Base-by-base conservation (phyloP, 2,888 invertebrate species). In the Eupeodes latifasciatus region DNA sequence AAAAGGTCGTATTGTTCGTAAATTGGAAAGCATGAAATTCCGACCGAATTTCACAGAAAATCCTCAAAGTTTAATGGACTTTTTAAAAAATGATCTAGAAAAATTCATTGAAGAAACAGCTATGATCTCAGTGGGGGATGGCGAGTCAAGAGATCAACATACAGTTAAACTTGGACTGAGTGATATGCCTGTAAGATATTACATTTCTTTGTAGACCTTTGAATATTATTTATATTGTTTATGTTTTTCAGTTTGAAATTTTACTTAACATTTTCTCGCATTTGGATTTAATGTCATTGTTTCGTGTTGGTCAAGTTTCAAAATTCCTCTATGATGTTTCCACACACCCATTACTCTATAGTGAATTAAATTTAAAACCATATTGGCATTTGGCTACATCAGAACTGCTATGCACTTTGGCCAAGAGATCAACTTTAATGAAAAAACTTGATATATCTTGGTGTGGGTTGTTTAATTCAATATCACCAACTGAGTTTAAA, bases 381-480 rank as follows among this genome's bases (percentile, higher is more conserved):
- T 97, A 97, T 91, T 98, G 97, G 97, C 94, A 96, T 91, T 95
- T 96, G 91, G 94, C 96, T 9, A 94, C 96, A 90, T 94, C 95
- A n/a, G 94, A 94, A 92, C 95, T 95, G 14, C 91, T 96, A 49
- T 93, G 94, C 74, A 94, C 93, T 67, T 93, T 96, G 88, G 93
- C 93, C 36, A 91, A 92, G 44, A 95, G 96, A 80, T 96, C 96
- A 91, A 95, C 95, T 89, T 95, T 95, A 91, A 94, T 98, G 67
- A 96, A 96, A 91, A 96, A 96, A 92, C 92, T 98, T 49, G 98
- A 98, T 93, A 93, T 98, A 5, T 98, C 98, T 0, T 98, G 98
- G 98, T 98, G 98, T 92, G 97, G 97, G n/a, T 95, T 96, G 90
- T 95, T 95, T 90, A 93, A 94, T 76, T 93, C 94, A 47, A 94